A percentile compares a stretch with the other conserved stretches of the same genome.
Evolutionary conservation across 2,113 vertebrate species (phyloP).

Genomic region (Hiodon alosoides): DNA sequence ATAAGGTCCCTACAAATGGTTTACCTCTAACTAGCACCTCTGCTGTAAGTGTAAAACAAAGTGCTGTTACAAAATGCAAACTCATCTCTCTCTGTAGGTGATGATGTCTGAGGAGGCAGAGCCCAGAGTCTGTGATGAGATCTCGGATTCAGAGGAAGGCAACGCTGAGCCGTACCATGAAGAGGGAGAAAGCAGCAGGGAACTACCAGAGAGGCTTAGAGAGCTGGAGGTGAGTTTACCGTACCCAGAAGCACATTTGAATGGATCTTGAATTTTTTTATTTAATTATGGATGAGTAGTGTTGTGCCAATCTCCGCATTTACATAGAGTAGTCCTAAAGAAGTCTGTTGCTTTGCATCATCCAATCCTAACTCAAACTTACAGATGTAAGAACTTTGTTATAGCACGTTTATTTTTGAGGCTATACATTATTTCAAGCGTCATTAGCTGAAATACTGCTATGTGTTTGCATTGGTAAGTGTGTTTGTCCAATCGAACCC

Average conservation of each 20-base stretch:
- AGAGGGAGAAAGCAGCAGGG: constrained; percentile 59
- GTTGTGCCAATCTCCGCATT: neutral
- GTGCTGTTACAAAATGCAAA: constrained; percentile 25
- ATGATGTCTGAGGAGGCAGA: constrained; percentile 66
- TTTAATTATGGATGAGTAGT: too few species aligned
- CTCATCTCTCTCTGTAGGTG: constrained; percentile 26
- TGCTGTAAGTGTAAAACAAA: neutral
- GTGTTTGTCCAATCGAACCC: too few species aligned
- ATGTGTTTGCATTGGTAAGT: too few species aligned
- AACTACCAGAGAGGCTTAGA: constrained; percentile 61
- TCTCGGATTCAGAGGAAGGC: constrained; percentile 60
- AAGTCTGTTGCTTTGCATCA: too few species aligned
- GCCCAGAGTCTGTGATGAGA: constrained; percentile 58
- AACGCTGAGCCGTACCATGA: constrained; percentile 63
- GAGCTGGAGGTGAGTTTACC: constrained; percentile 60
- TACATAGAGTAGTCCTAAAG: too few species aligned
- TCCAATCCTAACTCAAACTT: too few species aligned
- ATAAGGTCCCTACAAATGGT: too few species aligned
- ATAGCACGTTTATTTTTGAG: too few species aligned
- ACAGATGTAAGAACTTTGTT: too few species aligned
- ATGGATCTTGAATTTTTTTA: too few species aligned
- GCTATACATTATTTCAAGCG: too few species aligned
- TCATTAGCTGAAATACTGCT: too few species aligned
- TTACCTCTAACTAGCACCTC: neutral
- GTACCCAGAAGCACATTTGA: neutral